Percentiles rank a stretch among this genome's conserved stretches.
These are phyloP conservation scores for Gryllus longicercus DNA, from an alignment of 2,888 invertebrate genomes.

Conservation along the genomic window DNA sequence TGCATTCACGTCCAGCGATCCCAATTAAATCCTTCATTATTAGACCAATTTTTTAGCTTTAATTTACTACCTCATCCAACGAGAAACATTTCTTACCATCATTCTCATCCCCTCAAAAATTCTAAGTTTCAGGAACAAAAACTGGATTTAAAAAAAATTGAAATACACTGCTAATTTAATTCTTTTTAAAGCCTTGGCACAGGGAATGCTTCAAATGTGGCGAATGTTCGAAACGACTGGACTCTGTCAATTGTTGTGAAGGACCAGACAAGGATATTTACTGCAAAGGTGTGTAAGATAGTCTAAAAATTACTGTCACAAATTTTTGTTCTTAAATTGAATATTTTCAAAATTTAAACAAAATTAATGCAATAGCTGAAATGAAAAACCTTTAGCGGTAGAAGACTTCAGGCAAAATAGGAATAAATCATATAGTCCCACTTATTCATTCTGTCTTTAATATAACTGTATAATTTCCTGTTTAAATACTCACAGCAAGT, in stretches of 20 bases:
- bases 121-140: too few relatives aligned
- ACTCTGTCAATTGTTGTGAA: conserved; percentile 88
- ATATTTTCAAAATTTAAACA: too few relatives aligned
- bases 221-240: conserved; percentile 80
- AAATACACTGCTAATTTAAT: conserved; percentile 24
- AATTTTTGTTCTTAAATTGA: too few relatives aligned
- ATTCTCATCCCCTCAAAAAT: neutral
- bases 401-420: too few relatives aligned
- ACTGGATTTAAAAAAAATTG: neutral
- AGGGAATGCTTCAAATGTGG: conserved; percentile 92
- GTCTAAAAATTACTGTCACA: too few relatives aligned
- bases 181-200: conserved; percentile 75
- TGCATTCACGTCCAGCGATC: neutral
- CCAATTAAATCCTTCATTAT: conserved; percentile 19
- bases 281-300: conserved; percentile 77
- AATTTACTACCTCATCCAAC: neutral
- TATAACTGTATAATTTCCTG: neutral
- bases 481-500: neutral
- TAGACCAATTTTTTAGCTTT: neutral
- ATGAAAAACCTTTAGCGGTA: too few relatives aligned
- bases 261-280: conserved; percentile 94
- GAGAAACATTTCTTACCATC: conserved; percentile 4
- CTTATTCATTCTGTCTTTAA: too few relatives aligned
- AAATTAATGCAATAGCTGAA: too few relatives aligned
- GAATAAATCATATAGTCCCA: too few relatives aligned